These are phyloP conservation scores for Pholis gunnellus DNA, from an alignment of 2,113 vertebrate species.

Conservation along the genomic window DNA sequence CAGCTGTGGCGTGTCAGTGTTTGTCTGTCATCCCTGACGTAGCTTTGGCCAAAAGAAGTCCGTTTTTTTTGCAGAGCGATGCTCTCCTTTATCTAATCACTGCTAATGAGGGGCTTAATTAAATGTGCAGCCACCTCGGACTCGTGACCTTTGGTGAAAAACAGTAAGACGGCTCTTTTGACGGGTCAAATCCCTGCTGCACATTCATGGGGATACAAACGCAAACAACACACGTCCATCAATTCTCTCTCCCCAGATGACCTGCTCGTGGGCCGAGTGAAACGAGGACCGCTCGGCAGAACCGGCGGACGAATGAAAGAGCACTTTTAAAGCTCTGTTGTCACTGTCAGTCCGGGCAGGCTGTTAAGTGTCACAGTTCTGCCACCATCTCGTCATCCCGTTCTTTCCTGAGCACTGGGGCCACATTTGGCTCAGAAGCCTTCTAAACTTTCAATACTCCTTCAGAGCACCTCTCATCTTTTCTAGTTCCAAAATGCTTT, in stretches of 20 bases:
- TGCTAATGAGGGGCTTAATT: slow-evolving; percentile 64
- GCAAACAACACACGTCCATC: slow-evolving; percentile 18
- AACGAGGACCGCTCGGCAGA: slow-evolving; percentile 17
- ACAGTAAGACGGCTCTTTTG: slow-evolving; percentile 4
- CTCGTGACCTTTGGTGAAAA: slow-evolving; percentile 19
- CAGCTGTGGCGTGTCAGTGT: slow-evolving; percentile 62
- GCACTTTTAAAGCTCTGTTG: slow-evolving; percentile 38
- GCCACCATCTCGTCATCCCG: not conserved
- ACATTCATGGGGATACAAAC: not conserved
- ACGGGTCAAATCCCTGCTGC: not conserved
- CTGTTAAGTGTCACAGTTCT: slow-evolving; percentile 40
- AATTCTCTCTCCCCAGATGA: slow-evolving; percentile 36
- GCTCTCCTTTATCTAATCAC: slow-evolving; percentile 56
- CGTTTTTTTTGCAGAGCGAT: slow-evolving; percentile 15
- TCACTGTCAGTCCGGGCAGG: slow-evolving; percentile 42
- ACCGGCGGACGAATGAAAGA: slow-evolving; percentile 25
- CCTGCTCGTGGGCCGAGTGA: slow-evolving; percentile 44
- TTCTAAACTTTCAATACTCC: not conserved
- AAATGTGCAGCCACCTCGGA: slow-evolving; percentile 60
- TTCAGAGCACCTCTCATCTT: not conserved
- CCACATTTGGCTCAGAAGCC: slow-evolving; percentile 6
- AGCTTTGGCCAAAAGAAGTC: slow-evolving; percentile 31
- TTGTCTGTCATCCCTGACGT: slow-evolving; percentile 28
- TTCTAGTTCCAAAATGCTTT: not conserved
- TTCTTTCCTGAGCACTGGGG: not conserved